A percentile compares a stretch with the other conserved stretches of the same genome.
These are phyloP conservation scores for Hemicentrotus pulcherrimus DNA, from an alignment of 35 echinoderm and acorn worm genomes.

Conservation along the genomic window DNA sequence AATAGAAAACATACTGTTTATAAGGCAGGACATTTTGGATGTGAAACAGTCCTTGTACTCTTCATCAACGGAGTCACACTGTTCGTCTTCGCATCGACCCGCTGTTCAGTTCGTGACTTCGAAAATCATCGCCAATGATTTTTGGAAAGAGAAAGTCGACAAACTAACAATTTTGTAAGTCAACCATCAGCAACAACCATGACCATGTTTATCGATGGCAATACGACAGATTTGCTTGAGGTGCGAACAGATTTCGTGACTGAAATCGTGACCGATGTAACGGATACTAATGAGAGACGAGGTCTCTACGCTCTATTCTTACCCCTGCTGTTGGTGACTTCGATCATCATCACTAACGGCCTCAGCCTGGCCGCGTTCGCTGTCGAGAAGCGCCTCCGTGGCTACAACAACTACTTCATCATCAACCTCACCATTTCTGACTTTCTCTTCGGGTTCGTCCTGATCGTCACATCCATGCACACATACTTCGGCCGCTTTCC, in stretches of 20 bases:
- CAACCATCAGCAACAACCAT: no score
- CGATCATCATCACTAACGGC: not conserved
- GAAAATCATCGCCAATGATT: no score
- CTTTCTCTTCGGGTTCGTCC: not conserved
- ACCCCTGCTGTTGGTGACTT: not conserved
- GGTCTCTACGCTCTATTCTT: not conserved
- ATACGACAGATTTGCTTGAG: not conserved
- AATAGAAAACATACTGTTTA: not conserved
- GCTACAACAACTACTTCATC: slow-evolving; percentile 4
- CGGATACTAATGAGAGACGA: not conserved
- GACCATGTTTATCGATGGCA: not conserved
- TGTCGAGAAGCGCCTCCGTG: not conserved
- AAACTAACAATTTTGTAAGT: no score
- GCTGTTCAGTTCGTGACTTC: not conserved
- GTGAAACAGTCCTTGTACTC: not conserved
- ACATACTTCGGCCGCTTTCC: not conserved
- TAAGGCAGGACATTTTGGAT: not conserved
- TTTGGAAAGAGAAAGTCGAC: no score
- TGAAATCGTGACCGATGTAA: not conserved
- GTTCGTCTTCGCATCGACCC: not conserved
- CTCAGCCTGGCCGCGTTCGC: not conserved
- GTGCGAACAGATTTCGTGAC: not conserved
- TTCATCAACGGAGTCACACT: not conserved
- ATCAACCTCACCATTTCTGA: not conserved
- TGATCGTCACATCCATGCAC: not conserved